These are phyloP conservation scores for Pelobates fuscus DNA, from an alignment of 2,113 vertebrate genomes.

Conservation along the genomic window DNA sequence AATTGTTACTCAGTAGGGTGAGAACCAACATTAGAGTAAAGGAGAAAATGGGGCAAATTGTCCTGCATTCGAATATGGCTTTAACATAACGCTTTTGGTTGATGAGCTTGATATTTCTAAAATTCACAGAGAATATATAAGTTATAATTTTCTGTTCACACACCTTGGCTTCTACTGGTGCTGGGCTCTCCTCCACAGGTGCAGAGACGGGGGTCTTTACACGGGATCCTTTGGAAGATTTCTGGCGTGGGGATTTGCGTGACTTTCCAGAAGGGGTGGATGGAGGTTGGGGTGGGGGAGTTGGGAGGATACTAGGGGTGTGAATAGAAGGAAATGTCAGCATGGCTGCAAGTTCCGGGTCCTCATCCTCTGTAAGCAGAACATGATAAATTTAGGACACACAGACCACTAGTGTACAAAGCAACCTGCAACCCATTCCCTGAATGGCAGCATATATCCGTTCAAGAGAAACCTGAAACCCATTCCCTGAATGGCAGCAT, in stretches of 20 bases:
- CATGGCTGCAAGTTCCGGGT: slow-evolving; percentile 60
- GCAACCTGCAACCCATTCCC: no score
- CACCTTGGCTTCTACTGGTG: slow-evolving; percentile 68
- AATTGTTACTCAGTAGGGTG: no score
- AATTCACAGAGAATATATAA: no score
- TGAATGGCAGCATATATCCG: no score
- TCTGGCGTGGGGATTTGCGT: slow-evolving; percentile 48
- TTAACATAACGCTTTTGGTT: no score
- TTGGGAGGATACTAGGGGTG: slow-evolving; percentile 52
- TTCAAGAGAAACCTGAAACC: no score
- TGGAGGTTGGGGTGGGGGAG: slow-evolving; percentile 15
- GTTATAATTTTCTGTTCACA: background rate
- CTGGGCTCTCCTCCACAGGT: slow-evolving; percentile 53
- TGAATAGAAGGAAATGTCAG: slow-evolving; percentile 65
- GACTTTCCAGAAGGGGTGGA: slow-evolving; percentile 52
- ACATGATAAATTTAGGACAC: background rate
- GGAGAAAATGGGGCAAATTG: no score
- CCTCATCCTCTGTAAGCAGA: slow-evolving; percentile 59
- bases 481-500: no score
- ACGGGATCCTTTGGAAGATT: slow-evolving; percentile 34
- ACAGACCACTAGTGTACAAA: no score
- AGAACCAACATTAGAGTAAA: no score
- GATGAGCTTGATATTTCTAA: no score
- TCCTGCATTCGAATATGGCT: no score
- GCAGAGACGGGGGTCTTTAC: slow-evolving; percentile 11